Base-by-base conservation (phyloP, 2,888 invertebrate genomes). In the Caenorhabditis drosophilae region DNA sequence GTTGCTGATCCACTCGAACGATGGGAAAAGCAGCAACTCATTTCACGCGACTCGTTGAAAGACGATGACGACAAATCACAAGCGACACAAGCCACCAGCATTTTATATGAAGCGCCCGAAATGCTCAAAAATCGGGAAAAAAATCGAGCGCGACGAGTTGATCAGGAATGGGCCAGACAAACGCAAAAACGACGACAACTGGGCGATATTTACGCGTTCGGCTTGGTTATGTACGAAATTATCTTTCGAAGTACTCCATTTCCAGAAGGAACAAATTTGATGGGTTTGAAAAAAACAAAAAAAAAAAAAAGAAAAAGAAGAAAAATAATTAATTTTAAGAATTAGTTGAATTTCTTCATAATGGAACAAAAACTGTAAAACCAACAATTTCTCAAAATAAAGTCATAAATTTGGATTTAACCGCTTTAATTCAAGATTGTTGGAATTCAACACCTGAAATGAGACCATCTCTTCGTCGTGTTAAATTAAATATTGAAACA, bases 131-230 rank as follows among this genome's bases (percentile, higher is more conserved):
- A 77, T 48, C 62, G 80, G 12, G 80, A 82, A 52, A 72, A 70
- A 48, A 82, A 82, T 53, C 45, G 72, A 16, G 36, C 41, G 23
- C 48, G 73, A 53, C 36, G 76, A 36, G 72, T 76, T n/a, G 76
- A 76, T 68, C 73, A 74, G 50, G 74, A 73, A 31, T 73, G 73
- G 73, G 45, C 62, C 46, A 49, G 59, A 35, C 73, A 73, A 55
- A 64, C 70, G 9, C 50, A 53, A 34, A 44, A 47, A 2, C 27
- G 67, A 18, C 59, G 79, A 26, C 76, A 81, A 57, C 57, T 77
- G 20, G 78, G 78, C 42, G 82, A 82, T 52, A 72, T 82, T 22
- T 82, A 82, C 58, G 77, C 77, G 20, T 81, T 82, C 54, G 81
- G 82, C 26, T 74, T 82, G 69, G 67, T 75, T 18, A 67, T 74